A percentile compares a stretch with the other conserved stretches of the same genome.
Conservation (phyloP, 2,888 invertebrate genomes). For the Fragum fragum region DNA sequence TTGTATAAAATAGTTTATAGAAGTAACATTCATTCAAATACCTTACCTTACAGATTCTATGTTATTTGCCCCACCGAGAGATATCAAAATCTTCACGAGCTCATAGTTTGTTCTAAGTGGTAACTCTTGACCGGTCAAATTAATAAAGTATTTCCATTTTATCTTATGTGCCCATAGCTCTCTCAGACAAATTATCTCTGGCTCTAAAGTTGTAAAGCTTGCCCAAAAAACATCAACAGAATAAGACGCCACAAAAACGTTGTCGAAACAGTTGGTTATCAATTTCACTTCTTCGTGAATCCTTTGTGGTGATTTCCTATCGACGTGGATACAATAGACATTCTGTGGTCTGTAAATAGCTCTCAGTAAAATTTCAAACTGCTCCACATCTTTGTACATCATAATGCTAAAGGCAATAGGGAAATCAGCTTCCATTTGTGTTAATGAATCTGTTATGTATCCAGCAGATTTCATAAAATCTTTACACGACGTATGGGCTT, state of each 20-base stretch:
- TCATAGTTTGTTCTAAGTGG: slow-evolving; percentile 83
- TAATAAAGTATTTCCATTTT: slow-evolving; percentile 14
- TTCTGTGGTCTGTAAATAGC: slow-evolving; percentile 84
- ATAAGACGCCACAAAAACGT: slow-evolving; percentile 78
- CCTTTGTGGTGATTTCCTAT: slow-evolving; percentile 74
- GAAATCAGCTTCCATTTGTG: slow-evolving; percentile 75
- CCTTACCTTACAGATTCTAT: background rate
- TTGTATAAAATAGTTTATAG: background rate
- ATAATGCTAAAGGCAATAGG: slow-evolving; percentile 82
- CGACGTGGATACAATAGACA: slow-evolving; percentile 84
- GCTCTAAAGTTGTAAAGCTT: slow-evolving; percentile 78
- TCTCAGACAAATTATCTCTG: slow-evolving; percentile 82
- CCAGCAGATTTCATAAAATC: slow-evolving; percentile 48
- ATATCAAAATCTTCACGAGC: slow-evolving; percentile 78
- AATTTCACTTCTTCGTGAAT: slow-evolving; percentile 67
- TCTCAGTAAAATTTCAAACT: slow-evolving; percentile 80
- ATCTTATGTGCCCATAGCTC: slow-evolving; percentile 68
- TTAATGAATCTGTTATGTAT: slow-evolving; percentile 69
- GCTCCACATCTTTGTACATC: slow-evolving; percentile 79
- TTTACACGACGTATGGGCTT: background rate
- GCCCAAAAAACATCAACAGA: slow-evolving; percentile 78
- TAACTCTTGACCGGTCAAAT: slow-evolving; percentile 75
- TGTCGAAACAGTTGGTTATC: slow-evolving; percentile 79
- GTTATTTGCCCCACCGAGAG: slow-evolving; percentile 16
- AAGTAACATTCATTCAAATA: background rate